Evolutionary conservation across 2,888 invertebrate genomes (phyloP).

Genomic region (Trisateles emortualis): DNA sequence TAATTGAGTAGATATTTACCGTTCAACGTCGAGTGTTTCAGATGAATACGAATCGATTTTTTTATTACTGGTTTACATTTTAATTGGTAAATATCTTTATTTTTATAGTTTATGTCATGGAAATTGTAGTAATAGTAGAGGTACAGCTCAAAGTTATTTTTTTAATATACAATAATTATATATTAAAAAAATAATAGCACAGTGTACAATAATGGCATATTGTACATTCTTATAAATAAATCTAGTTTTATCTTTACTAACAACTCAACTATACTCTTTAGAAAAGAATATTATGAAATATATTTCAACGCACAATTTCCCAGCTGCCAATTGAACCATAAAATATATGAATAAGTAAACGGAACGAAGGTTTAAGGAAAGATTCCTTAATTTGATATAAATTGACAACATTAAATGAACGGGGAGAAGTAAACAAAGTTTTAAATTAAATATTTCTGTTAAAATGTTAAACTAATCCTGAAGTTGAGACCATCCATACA

Average conservation of each 20-base stretch:
- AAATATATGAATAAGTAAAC: constrained; percentile 4
- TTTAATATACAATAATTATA: too few species aligned
- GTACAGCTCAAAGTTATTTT: too few species aligned
- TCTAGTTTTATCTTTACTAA: too few species aligned
- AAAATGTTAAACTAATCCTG: constrained; percentile 44
- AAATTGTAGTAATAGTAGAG: too few species aligned
- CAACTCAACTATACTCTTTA: too few species aligned
- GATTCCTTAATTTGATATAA: constrained; percentile 17
- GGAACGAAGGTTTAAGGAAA: constrained; percentile 12
- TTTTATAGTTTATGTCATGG: too few species aligned
- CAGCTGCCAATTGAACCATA: neutral
- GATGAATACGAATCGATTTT: constrained; percentile 14
- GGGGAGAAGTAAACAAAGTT: constrained; percentile 22
- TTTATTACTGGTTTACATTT: neutral
- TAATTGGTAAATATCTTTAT: neutral
- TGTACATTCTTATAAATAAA: too few species aligned
- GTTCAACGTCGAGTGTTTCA: constrained; percentile 16
- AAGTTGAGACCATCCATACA: constrained; percentile 41
- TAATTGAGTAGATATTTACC: constrained; percentile 28
- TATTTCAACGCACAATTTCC: neutral
- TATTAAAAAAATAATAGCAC: too few species aligned
- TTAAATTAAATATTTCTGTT: constrained; percentile 39
- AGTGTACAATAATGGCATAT: too few species aligned
- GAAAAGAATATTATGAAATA: too few species aligned
- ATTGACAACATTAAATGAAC: constrained; percentile 9